These are phyloP conservation scores for Brachyrhaphis roseni DNA, from an alignment of 2,797 vertebrate genomes.

Conservation along the genomic window DNA sequence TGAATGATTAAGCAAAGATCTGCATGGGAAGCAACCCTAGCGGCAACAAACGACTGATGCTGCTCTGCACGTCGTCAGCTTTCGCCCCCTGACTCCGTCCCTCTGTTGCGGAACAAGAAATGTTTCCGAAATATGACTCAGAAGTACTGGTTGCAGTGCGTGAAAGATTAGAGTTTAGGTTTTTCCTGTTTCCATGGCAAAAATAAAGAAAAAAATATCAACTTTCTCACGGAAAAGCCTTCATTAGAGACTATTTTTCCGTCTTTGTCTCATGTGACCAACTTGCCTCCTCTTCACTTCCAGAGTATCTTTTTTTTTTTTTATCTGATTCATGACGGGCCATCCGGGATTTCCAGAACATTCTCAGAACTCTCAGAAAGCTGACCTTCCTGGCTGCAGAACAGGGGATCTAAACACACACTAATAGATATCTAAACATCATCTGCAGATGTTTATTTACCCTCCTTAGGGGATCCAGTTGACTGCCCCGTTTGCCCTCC, in stretches of 20 bases:
- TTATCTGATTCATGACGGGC: neutral
- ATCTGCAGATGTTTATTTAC: constrained; percentile 75
- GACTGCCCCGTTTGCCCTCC: constrained; percentile 35
- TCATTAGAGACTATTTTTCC: neutral
- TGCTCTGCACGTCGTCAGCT: constrained; percentile 36
- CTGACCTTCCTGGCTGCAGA: constrained; percentile 49
- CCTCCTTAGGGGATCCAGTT: constrained; percentile 48
- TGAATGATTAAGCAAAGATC: constrained; percentile 34
- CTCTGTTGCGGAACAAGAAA: constrained; percentile 16
- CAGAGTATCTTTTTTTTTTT: constrained; percentile 14
- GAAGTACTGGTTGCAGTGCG: constrained; percentile 23
- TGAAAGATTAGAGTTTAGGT: constrained; percentile 18
- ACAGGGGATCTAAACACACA: constrained; percentile 65
- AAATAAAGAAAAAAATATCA: neutral
- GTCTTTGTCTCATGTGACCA: neutral
- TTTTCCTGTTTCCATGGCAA: constrained; percentile 26
- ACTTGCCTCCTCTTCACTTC: constrained; percentile 10
- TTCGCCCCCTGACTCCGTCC: constrained; percentile 23
- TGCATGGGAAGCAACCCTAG: constrained; percentile 44
- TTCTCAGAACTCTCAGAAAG: constrained; percentile 36
- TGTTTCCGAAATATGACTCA: constrained; percentile 52
- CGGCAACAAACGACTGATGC: constrained; percentile 35
- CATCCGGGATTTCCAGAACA: constrained; percentile 21
- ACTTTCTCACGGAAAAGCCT: constrained; percentile 1
- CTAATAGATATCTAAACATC: constrained; percentile 76